Conservation (phyloP, 1,140 invertebrate genomes). For the Hermatobates lingyangjiaoensis region DNA sequence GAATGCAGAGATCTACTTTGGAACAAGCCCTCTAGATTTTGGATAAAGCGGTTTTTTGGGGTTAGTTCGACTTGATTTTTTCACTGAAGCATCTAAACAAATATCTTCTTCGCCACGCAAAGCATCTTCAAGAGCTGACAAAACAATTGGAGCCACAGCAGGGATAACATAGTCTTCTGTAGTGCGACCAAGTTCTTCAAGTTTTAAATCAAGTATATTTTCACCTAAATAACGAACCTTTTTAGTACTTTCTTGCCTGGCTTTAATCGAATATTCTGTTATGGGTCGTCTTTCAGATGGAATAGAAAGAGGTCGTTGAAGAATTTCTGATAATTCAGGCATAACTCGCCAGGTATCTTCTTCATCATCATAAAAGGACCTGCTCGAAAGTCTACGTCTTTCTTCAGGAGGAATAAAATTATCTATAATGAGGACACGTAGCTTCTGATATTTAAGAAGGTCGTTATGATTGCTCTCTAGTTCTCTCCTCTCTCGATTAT, state of each 20-base stretch:
- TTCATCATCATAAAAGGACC: slow-evolving; percentile 70
- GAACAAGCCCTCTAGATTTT: slow-evolving; percentile 35
- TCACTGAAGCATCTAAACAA: slow-evolving; percentile 39
- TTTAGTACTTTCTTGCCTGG: background rate
- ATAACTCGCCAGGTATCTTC: slow-evolving; percentile 58
- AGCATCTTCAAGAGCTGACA: slow-evolving; percentile 52
- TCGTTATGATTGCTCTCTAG: slow-evolving; percentile 62
- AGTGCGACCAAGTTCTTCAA: slow-evolving; percentile 59
- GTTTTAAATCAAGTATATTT: slow-evolving; percentile 62
- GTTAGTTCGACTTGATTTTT: background rate
- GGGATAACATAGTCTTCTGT: slow-evolving; percentile 61
- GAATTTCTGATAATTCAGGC: slow-evolving; percentile 21
- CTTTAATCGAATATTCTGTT: slow-evolving; percentile 19
- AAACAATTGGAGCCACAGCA: slow-evolving; percentile 44
- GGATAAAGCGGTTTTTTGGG: slow-evolving; percentile 25
- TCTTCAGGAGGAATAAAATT: slow-evolving; percentile 79
- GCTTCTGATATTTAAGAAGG: slow-evolving; percentile 54
- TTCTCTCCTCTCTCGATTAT: slow-evolving; percentile 57
- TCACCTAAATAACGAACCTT: slow-evolving; percentile 26
- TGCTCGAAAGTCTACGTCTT: slow-evolving; percentile 57
- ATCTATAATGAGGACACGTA: slow-evolving; percentile 79
- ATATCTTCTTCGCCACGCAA: slow-evolving; percentile 50
- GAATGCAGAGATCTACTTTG: slow-evolving; percentile 31
- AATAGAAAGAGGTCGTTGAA: slow-evolving; percentile 12
- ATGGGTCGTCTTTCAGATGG: slow-evolving; percentile 13